phyloP scores from a whole-genome alignment of 2,113 vertebrate species.

The Saguinus midas region DNA sequence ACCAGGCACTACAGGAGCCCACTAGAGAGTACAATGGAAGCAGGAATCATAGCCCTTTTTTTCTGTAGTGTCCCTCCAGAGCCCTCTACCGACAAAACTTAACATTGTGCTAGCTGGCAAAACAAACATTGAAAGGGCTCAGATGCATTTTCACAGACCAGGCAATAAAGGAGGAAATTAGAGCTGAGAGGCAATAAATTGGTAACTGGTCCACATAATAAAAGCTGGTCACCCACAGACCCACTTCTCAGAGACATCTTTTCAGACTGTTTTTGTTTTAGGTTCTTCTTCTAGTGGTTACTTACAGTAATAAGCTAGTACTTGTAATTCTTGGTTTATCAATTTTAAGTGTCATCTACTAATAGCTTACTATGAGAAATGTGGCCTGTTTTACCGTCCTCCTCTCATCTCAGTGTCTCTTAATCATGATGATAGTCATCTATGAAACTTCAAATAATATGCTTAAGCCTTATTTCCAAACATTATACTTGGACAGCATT shows the following conservation, averaged over 20 bases:
- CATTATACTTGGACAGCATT: background rate
- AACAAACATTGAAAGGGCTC: background rate
- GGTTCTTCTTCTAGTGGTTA: background rate
- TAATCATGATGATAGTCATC: background rate
- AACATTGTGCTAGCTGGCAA: background rate
- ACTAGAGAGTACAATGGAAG: accelerated
- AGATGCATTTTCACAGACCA: background rate
- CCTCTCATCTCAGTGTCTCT: background rate
- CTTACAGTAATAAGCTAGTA: background rate
- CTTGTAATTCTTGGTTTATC: background rate
- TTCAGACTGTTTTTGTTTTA: background rate
- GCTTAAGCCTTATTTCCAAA: background rate
- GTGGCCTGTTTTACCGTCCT: background rate
- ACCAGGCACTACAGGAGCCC: background rate
- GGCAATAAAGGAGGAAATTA: background rate
- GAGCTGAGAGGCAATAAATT: background rate
- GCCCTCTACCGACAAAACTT: background rate
- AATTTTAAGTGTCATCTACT: background rate
- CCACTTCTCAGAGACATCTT: background rate
- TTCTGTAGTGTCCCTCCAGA: background rate
- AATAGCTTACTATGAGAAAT: background rate
- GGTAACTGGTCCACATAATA: background rate
- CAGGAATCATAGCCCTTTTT: background rate
- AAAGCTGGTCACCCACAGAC: background rate
- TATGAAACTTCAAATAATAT: background rate